Evolutionary conservation across 2,888 invertebrate species (phyloP).

Genomic region (Dendrolimus houi): DNA sequence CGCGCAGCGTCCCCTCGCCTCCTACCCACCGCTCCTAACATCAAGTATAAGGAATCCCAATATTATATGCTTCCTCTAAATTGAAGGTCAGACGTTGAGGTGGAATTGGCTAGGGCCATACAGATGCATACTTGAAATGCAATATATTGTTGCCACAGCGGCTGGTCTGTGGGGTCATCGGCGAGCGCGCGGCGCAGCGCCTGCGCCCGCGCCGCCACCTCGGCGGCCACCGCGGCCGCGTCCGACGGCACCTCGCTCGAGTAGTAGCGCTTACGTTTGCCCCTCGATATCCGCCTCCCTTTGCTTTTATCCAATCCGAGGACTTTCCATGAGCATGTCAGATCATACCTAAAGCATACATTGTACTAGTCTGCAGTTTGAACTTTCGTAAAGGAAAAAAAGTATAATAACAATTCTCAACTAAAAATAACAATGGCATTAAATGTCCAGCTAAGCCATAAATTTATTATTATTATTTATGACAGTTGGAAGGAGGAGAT

Average conservation of each 20-base stretch:
- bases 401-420: no score
- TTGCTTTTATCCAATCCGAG: conserved; percentile 4
- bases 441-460: no score
- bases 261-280: conserved; percentile 7
- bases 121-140: conserved; percentile 35
- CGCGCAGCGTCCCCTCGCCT: conserved; percentile 16
- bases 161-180: conserved; percentile 30
- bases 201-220: conserved; percentile 27
- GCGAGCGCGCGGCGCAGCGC: conserved; percentile 34
- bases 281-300: conserved; percentile 8
- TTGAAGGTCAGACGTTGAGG: no score
- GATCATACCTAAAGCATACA: not conserved
- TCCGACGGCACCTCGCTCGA: conserved; percentile 13
- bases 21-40: conserved; percentile 27
- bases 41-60: no score
- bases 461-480: no score
- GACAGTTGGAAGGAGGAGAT: no score
- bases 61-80: no score
- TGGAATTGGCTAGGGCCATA: no score
- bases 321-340: not conserved
- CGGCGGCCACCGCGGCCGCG: conserved; percentile 9
- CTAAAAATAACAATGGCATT: no score
- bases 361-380: no score
- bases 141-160: conserved; percentile 42
- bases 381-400: no score